Percentiles rank a stretch among this genome's conserved stretches.
Conservation (phyloP, 1,140 invertebrate species). For the Neodiprion lecontei region DNA sequence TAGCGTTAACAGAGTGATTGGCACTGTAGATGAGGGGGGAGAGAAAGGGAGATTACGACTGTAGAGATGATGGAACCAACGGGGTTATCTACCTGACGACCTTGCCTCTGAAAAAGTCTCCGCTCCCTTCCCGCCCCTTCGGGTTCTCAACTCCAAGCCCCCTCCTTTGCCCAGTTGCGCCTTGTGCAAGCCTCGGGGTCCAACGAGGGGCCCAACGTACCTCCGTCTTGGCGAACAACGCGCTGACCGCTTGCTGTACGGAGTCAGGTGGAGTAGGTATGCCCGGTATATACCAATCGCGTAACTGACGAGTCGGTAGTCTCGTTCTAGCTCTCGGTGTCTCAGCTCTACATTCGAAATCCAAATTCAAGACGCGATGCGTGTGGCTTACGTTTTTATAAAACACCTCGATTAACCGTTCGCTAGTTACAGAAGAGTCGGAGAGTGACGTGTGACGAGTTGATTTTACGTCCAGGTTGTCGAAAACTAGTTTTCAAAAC, state of each 20-base stretch:
- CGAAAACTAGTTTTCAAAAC: not conserved
- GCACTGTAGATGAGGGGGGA: too few species aligned
- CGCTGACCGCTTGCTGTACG: not conserved
- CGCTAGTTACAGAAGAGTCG: too few species aligned
- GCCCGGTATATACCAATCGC: not conserved
- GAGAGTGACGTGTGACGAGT: not conserved
- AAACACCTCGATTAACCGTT: too few species aligned
- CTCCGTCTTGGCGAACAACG: not conserved
- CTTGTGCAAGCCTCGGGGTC: conserved; percentile 4
- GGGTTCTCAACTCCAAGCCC: conserved; percentile 6
- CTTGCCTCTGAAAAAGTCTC: conserved; percentile 46
- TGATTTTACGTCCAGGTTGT: not conserved
- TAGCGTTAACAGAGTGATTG: not conserved
- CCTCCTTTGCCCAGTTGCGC: not conserved
- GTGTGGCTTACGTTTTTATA: not conserved
- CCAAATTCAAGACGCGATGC: not conserved
- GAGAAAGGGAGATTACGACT: too few species aligned
- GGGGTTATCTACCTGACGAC: conserved; percentile 50
- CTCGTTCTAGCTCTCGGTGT: not conserved
- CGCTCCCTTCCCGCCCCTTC: conserved; percentile 18
- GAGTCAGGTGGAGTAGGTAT: not conserved
- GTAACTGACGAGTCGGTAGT: not conserved
- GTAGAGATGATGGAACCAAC: conserved; percentile 29
- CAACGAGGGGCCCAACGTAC: not conserved
- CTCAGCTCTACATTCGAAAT: not conserved